Base-by-base conservation (phyloP, 2,113 vertebrate species). In the Deroptyus accipitrinus region DNA sequence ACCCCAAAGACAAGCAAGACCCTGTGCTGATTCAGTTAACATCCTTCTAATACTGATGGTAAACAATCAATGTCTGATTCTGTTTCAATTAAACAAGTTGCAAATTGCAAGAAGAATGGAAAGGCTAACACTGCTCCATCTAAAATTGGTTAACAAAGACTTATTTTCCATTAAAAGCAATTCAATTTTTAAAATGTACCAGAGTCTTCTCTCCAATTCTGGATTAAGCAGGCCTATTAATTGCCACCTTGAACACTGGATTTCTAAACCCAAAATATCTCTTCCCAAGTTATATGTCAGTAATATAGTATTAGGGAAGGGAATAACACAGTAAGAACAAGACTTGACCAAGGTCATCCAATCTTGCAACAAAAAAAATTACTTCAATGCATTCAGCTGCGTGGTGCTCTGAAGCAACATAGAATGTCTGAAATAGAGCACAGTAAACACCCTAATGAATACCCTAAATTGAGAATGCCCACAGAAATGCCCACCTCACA, bases 211-310 rank as follows among this genome's bases (percentile, higher is more conserved):
- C 70, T 95, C 74, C 66, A 37, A 17, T 73, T 96, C 72, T 92
- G 55, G 86, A 57, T 57, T 91, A 42, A 86, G 74, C 39, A 76
- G 70, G 55, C 5, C 37, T 74, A 79, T 75, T 95, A 94, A 94
- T 41, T 88, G 81, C 83, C 84, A 96, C 49, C 55, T 70, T 91
- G 62, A 96, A 94, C 61, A 74, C 7, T 37, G 14, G 35, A 48
- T 95, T 92, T 94, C 86, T 96, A 96, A 88, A 87, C n/a, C 41
- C 59, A 91, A 96, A 97, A 93, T 54, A 83, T 62, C 77, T 83
- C 59, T 92, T 80, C 31, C 24, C 55, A 52, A 90, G 49, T n/a
- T 80, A 77, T 39, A 90, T 22, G 7, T 74, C 79, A 86, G 74
- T 88, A 81, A 95, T 83, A 75, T 9, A 79, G 70, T 88, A 91